A percentile compares a stretch with the other conserved stretches of the same genome.
Evolutionary conservation across 2,888 invertebrate species (phyloP).

Genomic region (Trisateles emortualis): DNA sequence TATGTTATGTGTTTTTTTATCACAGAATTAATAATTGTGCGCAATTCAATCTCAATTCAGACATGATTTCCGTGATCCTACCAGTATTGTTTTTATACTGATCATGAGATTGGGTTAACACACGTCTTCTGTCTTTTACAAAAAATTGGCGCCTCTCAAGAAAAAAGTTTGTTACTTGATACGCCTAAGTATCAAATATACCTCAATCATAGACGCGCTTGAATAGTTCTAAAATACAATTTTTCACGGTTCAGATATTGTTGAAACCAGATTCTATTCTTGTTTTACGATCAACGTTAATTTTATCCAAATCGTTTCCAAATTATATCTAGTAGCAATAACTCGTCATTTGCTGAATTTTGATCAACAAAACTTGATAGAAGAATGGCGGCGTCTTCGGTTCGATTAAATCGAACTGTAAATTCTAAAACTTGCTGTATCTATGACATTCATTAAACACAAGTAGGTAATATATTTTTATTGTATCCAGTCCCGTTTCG

Average conservation of each 20-base stretch:
- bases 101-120: slow-evolving; percentile 41
- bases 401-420: slow-evolving; percentile 40
- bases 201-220: slow-evolving; percentile 63
- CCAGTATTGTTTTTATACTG: slow-evolving; percentile 40
- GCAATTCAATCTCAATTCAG: slow-evolving; percentile 13
- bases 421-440: slow-evolving; percentile 33
- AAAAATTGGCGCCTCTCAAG: slow-evolving; percentile 74
- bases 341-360: slow-evolving; percentile 46
- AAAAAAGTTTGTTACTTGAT: slow-evolving; percentile 67
- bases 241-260: slow-evolving; percentile 68
- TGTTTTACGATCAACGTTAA: slow-evolving; percentile 50
- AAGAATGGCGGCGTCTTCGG: slow-evolving; percentile 19
- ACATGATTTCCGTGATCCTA: slow-evolving; percentile 33
- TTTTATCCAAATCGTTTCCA: slow-evolving; percentile 44
- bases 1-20: background rate
- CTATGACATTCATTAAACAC: slow-evolving; percentile 42
- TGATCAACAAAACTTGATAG: slow-evolving; percentile 32
- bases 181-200: slow-evolving; percentile 61
- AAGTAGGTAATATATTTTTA: slow-evolving; percentile 59
- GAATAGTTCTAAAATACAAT: slow-evolving; percentile 68
- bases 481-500: slow-evolving; percentile 50
- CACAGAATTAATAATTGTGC: slow-evolving; percentile 1
- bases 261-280: slow-evolving; percentile 57
- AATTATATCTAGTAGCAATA: slow-evolving; percentile 51
- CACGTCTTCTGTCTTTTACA: slow-evolving; percentile 33